Conservation (phyloP, 2,888 invertebrate species). For the Synergus japonicus region DNA sequence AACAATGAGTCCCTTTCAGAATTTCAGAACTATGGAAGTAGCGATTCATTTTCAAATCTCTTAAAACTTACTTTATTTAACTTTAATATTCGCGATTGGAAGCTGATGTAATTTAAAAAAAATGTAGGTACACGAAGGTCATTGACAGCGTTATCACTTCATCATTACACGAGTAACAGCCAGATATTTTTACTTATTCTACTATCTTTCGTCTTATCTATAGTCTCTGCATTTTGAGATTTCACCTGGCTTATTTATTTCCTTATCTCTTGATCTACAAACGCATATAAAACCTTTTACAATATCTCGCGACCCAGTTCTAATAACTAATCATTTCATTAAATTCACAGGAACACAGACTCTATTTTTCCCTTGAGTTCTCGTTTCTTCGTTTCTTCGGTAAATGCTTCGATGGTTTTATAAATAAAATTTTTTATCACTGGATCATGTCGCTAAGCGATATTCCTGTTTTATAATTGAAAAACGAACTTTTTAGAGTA, state of each 20-base stretch:
- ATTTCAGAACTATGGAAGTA: no score
- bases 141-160: conserved; percentile 21
- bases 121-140: not conserved
- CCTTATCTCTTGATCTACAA: conserved; percentile 39
- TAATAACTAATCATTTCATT: not conserved
- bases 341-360: not conserved
- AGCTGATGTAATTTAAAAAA: not conserved
- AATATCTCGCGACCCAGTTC: not conserved
- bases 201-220: conserved; percentile 44
- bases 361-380: not conserved
- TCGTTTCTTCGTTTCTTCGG: conserved; percentile 15
- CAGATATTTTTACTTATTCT: conserved; percentile 45
- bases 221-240: conserved; percentile 44
- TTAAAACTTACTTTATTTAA: conserved; percentile 15
- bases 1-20: no score
- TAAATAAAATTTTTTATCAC: not conserved
- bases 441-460: conserved; percentile 1
- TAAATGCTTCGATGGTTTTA: conserved; percentile 42
- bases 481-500: conserved; percentile 10
- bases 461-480: conserved; percentile 15
- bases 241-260: conserved; percentile 42
- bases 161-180: conserved; percentile 40
- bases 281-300: conserved; percentile 29
- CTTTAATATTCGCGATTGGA: not conserved
- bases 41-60: no score